phyloP scores from a whole-genome alignment of 2,888 invertebrate genomes.

The Rutpela maculata region DNA sequence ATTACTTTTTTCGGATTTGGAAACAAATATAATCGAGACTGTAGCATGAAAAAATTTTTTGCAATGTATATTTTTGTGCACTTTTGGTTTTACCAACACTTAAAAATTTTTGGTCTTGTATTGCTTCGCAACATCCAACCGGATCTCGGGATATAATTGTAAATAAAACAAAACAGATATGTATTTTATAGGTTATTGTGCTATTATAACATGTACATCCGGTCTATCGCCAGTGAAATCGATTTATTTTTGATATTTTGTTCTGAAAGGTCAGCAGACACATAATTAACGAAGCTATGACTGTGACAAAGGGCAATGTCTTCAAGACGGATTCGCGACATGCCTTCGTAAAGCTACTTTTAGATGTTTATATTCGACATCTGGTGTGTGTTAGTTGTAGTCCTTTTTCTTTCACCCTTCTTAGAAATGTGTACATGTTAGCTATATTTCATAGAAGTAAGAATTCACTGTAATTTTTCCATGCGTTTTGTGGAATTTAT shows the following conservation, averaged over 20 bases:
- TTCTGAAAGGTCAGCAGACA: constrained; percentile 28
- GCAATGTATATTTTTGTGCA: no score
- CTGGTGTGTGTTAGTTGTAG: constrained; percentile 14
- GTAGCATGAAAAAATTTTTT: no score
- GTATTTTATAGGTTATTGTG: not conserved
- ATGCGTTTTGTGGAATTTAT: not conserved
- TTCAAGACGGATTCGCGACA: constrained; percentile 32
- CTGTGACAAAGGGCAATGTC: constrained; percentile 37
- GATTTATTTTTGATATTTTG: constrained; percentile 1
- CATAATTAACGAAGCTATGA: constrained; percentile 27
- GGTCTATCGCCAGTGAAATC: not conserved
- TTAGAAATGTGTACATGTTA: not conserved
- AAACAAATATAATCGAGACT: no score
- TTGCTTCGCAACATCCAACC: not conserved
- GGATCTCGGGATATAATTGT: not conserved
- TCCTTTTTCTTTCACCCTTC: constrained; percentile 22
- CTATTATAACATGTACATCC: not conserved
- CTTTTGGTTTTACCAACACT: no score
- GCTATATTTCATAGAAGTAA: not conserved
- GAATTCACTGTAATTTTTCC: not conserved
- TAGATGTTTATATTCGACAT: constrained; percentile 34
- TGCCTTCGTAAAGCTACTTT: constrained; percentile 27
- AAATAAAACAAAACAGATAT: not conserved
- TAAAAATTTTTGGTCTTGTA: no score
- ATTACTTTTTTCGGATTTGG: no score